Evolutionary conservation across 2,888 invertebrate genomes (phyloP).

Genomic region (Drosophila prostipennis): DNA sequence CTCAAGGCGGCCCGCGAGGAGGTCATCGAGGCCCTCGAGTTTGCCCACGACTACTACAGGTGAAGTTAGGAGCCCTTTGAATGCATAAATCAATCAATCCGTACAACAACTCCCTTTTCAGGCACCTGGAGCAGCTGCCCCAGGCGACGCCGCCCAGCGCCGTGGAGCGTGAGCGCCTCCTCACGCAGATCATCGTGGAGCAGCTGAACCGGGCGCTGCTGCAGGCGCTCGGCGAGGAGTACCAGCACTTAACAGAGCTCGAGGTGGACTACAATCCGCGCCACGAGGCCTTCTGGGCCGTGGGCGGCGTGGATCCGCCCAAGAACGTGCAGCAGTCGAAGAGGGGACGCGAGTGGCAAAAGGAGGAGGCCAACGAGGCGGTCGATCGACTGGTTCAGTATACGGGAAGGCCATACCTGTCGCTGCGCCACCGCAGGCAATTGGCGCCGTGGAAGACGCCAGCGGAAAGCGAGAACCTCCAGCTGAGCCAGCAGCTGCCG

Average conservation of each 20-base stretch:
- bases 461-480: conserved; percentile 86
- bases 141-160: conserved; percentile 3
- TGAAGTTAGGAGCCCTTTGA: conserved; percentile 25
- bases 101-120: neutral
- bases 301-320: conserved; percentile 89
- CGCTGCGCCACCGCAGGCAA: conserved; percentile 89
- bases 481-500: conserved; percentile 84
- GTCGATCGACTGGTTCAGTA: conserved; percentile 90
- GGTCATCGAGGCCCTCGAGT: conserved; percentile 79
- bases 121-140: conserved; percentile 13
- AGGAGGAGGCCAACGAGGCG: conserved; percentile 85
- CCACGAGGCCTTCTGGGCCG: conserved; percentile 94
- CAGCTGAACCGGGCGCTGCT: conserved; percentile 89
- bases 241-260: conserved; percentile 86
- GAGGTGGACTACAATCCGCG: conserved; percentile 91
- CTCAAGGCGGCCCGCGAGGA: conserved; percentile 62
- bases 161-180: conserved; percentile 61
- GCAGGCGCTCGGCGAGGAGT: conserved; percentile 86
- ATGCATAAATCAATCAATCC: no score
- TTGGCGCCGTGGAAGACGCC: conserved; percentile 87
- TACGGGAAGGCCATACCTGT: conserved; percentile 87
- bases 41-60: conserved; percentile 73
- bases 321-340: conserved; percentile 84
- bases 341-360: conserved; percentile 83
- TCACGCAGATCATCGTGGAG: conserved; percentile 85